Evolutionary conservation across 2,888 invertebrate genomes (phyloP), one percentile per base, ranked within the genome.

Genomic region (Xestia rhomboidea): DNA sequence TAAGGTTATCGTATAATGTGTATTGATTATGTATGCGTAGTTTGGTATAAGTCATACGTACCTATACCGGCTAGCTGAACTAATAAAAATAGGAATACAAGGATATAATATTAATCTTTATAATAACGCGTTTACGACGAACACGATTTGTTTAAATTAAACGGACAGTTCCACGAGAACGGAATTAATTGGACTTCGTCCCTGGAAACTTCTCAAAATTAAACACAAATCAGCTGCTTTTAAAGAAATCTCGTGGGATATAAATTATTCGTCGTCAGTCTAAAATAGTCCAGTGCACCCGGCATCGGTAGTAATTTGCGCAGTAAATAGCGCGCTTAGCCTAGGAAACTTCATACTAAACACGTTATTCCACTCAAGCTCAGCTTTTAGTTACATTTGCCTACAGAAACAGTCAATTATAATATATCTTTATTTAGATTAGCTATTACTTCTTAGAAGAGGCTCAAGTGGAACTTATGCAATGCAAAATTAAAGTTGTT

Each of bases 241-340:
- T 49, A 24, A 44, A 63, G 21, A 76, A 54, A 76, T 34, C 18
- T 34, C 54, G 13, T 30, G 38, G 21, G 30, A 57, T 38, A 30
- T 27, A n/a, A 67, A 68, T 57, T n/a, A 68, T 60, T 68, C 8
- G 30, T 18, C 38, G 44, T 46, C 27, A 34, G 21, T 70, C 66
- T 62, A 49, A 69, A 81, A 71, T 66, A 73, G 67, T 68, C 15
- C 51, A n/a, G 74, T 46, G 46, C 64, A 46, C 60, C 44, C 71
- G 62, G 85, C 68, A 72, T 77, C 68, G 68, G 38, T 49, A 62
- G 30, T 66, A 67, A 80, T 57, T 49, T 74, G 34, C 21, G 68
- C 46, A 41, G 68, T 73, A 76, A 80, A 77, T 85, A 82, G 76
- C 76, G 18, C 60, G 62, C 60, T 38, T 57, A 49, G 62, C 57